Base-by-base conservation (phyloP, 2,888 invertebrate genomes). In the Xestia xanthographa region DNA sequence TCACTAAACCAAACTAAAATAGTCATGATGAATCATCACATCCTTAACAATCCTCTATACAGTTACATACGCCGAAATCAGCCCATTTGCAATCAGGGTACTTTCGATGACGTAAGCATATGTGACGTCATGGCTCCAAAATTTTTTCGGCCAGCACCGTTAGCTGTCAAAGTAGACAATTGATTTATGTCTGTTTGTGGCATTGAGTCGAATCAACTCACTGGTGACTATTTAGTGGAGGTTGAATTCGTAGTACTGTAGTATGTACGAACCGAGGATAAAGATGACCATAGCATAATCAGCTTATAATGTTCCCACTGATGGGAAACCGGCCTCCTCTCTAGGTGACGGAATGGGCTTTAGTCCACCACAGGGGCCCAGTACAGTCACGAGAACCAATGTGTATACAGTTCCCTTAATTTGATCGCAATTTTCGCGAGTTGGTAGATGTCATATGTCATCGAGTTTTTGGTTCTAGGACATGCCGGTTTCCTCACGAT, bases 101-200 rank as follows among this genome's bases (percentile, higher is more conserved):
- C 67, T 50, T 43, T 65, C 56, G 11, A 60, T 88, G 87, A 83
- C 80, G 78, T 73, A 65, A 80, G 58, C 8, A 8, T 29, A 43
- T 38, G 20, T 85, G 82, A 83, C 73, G 77, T 84, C 79, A 83
- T 22, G 41, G 14, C 70, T 73, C 85, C 82, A 81, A 88, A 88
- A 85, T 83, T 78, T 75, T 81, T 79, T 82, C 66, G 67, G 48
- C 68, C 69, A 79, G 65, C 75, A 76, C 88, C 79, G 86, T 87
- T 84, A 86, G 67, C 83, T 88, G 89, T 87, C 85, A 83, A 76
- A 82, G 68, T 62, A 45, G 60, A 77, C 79, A 87, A 89, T 88
- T 85, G 85, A 89, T 88, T 89, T 88, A 86, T 70, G 76, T 62
- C 58, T 63, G 60, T 73, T 85, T 79, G 83, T 75, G 82, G 85